phyloP scores from a whole-genome alignment of 2,888 invertebrate species.

The Rotaria sp. region DNA sequence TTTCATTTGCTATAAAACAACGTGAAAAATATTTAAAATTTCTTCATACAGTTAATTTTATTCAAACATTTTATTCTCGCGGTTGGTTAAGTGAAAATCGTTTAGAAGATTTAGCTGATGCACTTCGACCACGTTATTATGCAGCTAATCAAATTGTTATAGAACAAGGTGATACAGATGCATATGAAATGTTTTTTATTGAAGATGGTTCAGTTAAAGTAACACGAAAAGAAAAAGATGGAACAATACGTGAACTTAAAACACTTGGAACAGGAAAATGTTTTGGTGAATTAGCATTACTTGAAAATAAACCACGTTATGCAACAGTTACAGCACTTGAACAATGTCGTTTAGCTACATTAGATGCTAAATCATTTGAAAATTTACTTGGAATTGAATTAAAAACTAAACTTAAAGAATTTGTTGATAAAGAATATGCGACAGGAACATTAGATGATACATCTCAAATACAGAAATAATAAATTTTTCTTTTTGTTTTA shows the following conservation, averaged over 20 bases:
- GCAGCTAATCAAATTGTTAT: slow-evolving; percentile 75
- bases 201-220: slow-evolving; percentile 82
- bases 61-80: slow-evolving; percentile 84
- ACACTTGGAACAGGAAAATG: slow-evolving; percentile 67
- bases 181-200: slow-evolving; percentile 96
- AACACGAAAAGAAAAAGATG: slow-evolving; percentile 65
- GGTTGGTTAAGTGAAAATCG: slow-evolving; percentile 74
- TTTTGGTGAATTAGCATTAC: slow-evolving; percentile 90
- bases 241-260: slow-evolving; percentile 58
- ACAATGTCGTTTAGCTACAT: slow-evolving; percentile 72
- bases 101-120: slow-evolving; percentile 69
- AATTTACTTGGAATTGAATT: slow-evolving; percentile 69
- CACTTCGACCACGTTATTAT: slow-evolving; percentile 73
- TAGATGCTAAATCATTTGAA: slow-evolving; percentile 95
- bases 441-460: background rate
- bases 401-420: background rate
- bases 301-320: slow-evolving; percentile 91
- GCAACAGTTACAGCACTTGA: slow-evolving; percentile 74
- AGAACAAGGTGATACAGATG: slow-evolving; percentile 75
- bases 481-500: background rate
- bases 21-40: slow-evolving; percentile 91
- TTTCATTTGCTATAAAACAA: slow-evolving; percentile 93
- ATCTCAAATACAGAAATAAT: background rate
- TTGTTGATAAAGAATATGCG: background rate
- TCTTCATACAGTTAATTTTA: slow-evolving; percentile 87